Evolutionary conservation across 2,797 vertebrate species (phyloP).

Genomic region (Emydoidea blandingii): DNA sequence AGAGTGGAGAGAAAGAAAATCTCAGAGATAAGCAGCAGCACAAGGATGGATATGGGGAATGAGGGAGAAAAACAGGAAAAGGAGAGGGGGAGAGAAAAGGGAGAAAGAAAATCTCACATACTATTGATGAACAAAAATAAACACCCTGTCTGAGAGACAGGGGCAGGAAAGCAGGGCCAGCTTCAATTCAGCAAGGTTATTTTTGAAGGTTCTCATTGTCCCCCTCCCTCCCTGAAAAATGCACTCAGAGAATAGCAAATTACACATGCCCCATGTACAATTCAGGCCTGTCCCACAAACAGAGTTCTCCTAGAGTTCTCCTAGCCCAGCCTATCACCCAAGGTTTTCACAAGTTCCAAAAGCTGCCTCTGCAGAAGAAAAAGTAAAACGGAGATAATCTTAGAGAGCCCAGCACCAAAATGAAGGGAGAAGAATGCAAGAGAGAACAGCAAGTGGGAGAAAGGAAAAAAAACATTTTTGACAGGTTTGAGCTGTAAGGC

Average conservation of each 20-base stretch:
- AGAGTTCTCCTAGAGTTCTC: not conserved
- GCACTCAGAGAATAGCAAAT: not conserved
- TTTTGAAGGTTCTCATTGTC: not conserved
- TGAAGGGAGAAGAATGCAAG: not conserved
- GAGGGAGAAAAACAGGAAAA: constrained; percentile 54
- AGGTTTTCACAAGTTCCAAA: not conserved
- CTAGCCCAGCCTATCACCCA: not conserved
- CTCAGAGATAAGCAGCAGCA: constrained; percentile 6
- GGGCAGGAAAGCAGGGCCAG: not conserved
- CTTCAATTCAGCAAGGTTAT: not conserved
- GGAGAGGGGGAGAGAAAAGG: constrained; percentile 50
- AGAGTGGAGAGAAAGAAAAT: constrained; percentile 1
- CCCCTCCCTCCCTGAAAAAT: not conserved
- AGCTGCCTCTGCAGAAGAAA: not conserved
- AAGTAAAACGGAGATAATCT: not conserved
- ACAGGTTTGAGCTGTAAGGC: not conserved
- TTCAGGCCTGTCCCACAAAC: rapidly evolving
- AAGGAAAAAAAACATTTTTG: not conserved
- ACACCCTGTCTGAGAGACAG: not conserved
- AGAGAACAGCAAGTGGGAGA: not conserved
- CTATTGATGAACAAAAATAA: not conserved
- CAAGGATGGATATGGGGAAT: constrained; percentile 52
- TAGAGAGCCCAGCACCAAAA: not conserved
- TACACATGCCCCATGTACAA: not conserved
- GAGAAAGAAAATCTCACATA: not conserved